Evolutionary conservation across 1,140 invertebrate species (phyloP).

Genomic region (Danaus melanippus): DNA sequence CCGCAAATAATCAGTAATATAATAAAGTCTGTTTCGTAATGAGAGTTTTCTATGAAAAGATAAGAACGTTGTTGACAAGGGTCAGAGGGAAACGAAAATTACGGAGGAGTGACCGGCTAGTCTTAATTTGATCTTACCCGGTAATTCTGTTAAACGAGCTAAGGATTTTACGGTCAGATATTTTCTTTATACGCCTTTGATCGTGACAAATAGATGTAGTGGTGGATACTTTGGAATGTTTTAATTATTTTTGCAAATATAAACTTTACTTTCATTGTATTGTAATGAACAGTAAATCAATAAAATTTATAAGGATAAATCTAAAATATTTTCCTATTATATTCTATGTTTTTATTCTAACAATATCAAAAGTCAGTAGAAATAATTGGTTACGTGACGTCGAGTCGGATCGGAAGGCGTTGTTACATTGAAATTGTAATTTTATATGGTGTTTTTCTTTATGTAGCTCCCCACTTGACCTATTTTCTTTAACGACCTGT

Average conservation of each 20-base stretch:
- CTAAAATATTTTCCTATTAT: no score
- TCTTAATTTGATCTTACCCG: constrained; percentile 53
- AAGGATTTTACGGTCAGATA: constrained; percentile 34
- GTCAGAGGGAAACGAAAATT: constrained; percentile 56
- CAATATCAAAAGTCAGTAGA: no score
- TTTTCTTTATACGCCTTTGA: constrained; percentile 36
- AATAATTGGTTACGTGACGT: no score
- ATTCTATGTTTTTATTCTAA: no score
- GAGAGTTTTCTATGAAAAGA: constrained; percentile 50
- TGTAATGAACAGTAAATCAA: no score
- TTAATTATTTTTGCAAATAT: constrained; percentile 2
- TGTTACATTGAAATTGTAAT: no score
- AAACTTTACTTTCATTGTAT: no score
- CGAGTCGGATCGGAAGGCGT: no score
- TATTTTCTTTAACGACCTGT: constrained; percentile 52
- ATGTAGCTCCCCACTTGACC: constrained; percentile 23
- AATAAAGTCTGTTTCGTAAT: constrained; percentile 42
- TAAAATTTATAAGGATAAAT: no score
- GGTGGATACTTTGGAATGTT: constrained; percentile 7
- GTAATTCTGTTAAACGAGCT: constrained; percentile 44
- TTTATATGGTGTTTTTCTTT: constrained; percentile 10
- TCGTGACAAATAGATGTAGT: constrained; percentile 10
- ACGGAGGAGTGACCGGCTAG: constrained; percentile 44
- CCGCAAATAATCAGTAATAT: constrained; percentile 9
- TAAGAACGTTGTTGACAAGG: constrained; percentile 54